Conservation (phyloP, 2,888 invertebrate genomes). For the Caenorhabditis uteleia region DNA sequence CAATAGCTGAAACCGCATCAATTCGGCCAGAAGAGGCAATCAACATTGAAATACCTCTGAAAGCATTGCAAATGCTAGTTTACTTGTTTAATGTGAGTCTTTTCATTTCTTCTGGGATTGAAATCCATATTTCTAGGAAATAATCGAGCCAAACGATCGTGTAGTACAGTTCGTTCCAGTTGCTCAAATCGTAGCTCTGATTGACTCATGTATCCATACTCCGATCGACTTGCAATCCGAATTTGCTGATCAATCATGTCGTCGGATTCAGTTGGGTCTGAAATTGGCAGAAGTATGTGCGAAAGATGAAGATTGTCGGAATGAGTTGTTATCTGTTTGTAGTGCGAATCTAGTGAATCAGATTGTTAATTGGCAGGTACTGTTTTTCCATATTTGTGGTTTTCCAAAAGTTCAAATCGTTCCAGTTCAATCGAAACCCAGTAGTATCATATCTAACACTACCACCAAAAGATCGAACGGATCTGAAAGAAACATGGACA, state of each 20-base stretch:
- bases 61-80: slow-evolving; percentile 52
- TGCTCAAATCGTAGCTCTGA: slow-evolving; percentile 11
- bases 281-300: slow-evolving; percentile 55
- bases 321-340: slow-evolving; percentile 44
- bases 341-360: slow-evolving; percentile 57
- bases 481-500: slow-evolving; percentile 57
- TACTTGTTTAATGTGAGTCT: slow-evolving; percentile 43
- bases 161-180: slow-evolving; percentile 22
- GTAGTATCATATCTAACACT: slow-evolving; percentile 49
- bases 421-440: slow-evolving; percentile 39
- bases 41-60: slow-evolving; percentile 49
- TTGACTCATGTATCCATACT: slow-evolving; percentile 22
- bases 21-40: slow-evolving; percentile 62
- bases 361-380: slow-evolving; percentile 56
- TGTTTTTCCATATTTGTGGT: slow-evolving; percentile 34
- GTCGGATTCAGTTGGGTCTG: slow-evolving; percentile 64
- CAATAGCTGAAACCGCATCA: slow-evolving; percentile 60
- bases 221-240: slow-evolving; percentile 19
- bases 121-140: slow-evolving; percentile 12
- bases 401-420: not conserved
- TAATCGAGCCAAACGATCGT: slow-evolving; percentile 32
- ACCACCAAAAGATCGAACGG: slow-evolving; percentile 36
- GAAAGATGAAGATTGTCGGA: slow-evolving; percentile 56
- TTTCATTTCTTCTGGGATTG: not conserved
- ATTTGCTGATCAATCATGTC: slow-evolving; percentile 38